Evolutionary conservation across 2,113 vertebrate species (phyloP).

Genomic region (Tauraco erythrolophus): DNA sequence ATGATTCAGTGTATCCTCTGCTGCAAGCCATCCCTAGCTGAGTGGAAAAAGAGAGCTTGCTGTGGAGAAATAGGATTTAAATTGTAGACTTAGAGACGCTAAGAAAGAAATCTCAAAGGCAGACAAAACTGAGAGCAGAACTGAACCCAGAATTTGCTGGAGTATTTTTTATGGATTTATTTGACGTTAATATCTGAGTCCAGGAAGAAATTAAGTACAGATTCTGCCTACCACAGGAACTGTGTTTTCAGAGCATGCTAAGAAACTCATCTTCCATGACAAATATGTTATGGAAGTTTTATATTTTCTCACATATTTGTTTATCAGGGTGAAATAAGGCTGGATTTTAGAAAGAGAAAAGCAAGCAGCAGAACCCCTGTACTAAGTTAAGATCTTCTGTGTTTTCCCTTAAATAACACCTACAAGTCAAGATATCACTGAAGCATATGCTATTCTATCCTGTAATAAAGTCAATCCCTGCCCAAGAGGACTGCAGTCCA

Average conservation of each 20-base stretch:
- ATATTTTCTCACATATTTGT: background rate
- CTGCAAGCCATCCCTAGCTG: background rate
- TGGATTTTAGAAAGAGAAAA: background rate
- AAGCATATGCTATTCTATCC: background rate
- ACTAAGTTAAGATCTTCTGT: background rate
- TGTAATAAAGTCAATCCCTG: background rate
- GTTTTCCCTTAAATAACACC: background rate
- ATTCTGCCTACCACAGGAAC: background rate
- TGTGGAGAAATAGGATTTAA: background rate
- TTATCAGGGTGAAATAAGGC: background rate
- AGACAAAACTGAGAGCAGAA: background rate
- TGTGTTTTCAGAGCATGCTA: background rate
- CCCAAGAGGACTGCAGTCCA: background rate
- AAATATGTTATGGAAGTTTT: background rate
- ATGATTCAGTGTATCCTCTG: background rate
- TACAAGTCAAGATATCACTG: background rate
- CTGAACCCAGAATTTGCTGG: background rate
- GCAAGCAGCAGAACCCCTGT: background rate
- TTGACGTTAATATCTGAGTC: background rate
- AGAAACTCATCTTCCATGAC: background rate
- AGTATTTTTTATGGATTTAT: background rate
- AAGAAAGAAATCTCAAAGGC: background rate
- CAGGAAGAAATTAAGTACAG: background rate
- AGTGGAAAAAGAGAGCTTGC: background rate
- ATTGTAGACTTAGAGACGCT: background rate